phyloP scores from a whole-genome alignment of 2,113 vertebrate species.

The Psittacara wagleri region DNA sequence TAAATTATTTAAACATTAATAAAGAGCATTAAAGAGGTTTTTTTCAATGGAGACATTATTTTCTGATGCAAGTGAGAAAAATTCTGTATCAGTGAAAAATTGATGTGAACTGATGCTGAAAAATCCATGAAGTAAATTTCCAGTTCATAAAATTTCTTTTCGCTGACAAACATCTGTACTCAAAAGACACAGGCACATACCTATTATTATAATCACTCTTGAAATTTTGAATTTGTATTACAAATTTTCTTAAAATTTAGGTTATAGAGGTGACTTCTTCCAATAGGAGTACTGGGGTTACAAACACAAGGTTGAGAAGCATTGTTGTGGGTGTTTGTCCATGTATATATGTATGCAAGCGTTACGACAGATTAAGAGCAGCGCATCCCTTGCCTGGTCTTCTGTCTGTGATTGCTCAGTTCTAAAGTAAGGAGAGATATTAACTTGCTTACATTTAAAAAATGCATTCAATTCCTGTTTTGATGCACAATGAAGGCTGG shows the following conservation, averaged over 20 bases:
- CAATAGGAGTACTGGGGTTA: not conserved
- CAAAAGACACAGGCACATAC: accelerated
- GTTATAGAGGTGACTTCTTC: not conserved
- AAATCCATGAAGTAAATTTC: not conserved
- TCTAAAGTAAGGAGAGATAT: not conserved
- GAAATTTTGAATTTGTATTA: not conserved
- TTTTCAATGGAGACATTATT: not conserved
- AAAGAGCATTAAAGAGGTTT: not conserved
- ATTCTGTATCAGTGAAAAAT: not conserved
- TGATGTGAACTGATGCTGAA: not conserved
- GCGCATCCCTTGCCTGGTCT: accelerated
- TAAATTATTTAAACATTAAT: slow-evolving; percentile 46
- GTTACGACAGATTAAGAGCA: not conserved
- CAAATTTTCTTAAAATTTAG: not conserved
- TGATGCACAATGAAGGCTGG: not conserved
- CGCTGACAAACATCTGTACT: not conserved
- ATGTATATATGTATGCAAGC: accelerated
- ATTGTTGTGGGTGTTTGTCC: accelerated
- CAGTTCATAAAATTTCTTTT: not conserved
- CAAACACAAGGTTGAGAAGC: not conserved
- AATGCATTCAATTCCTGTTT: not conserved
- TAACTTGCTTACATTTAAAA: not conserved
- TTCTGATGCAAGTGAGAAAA: not conserved
- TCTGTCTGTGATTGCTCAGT: not conserved
- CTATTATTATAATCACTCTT: not conserved